Evolutionary conservation across 1,140 invertebrate species (phyloP).

Genomic region (Drosophila yakuba): DNA sequence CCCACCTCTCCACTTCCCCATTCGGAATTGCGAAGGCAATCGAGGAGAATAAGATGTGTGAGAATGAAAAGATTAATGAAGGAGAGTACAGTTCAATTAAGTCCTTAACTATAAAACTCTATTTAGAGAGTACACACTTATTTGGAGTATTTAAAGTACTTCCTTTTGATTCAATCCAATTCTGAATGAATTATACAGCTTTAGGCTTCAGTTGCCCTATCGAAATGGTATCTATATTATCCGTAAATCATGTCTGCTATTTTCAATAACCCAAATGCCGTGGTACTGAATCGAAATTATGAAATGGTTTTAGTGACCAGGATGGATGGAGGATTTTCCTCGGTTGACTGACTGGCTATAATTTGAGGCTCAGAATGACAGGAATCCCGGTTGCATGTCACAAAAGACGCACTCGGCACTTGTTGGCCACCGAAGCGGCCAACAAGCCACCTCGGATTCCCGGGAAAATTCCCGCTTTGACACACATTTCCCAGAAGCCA

Average conservation of each 20-base stretch:
- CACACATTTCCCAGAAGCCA: conserved; percentile 26
- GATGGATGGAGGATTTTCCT: too few relatives aligned
- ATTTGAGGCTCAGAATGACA: conserved; percentile 13
- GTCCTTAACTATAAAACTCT: background rate
- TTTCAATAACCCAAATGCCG: background rate
- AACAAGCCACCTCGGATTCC: background rate
- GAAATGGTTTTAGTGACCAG: background rate
- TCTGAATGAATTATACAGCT: too few relatives aligned
- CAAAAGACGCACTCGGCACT: conserved; percentile 12
- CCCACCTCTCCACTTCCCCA: background rate
- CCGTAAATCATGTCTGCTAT: background rate
- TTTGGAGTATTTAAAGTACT: too few relatives aligned
- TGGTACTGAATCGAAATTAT: background rate
- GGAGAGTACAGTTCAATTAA: background rate
- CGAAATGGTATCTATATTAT: background rate
- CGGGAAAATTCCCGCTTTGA: conserved; percentile 27
- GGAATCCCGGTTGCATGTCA: conserved; percentile 22
- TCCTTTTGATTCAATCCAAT: too few relatives aligned
- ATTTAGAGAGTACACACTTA: background rate
- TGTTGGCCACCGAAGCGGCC: background rate
- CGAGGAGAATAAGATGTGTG: conserved; percentile 10
- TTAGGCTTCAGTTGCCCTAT: too few relatives aligned
- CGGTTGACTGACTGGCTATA: conserved; percentile 2
- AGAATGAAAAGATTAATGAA: conserved; percentile 16
- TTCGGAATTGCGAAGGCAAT: background rate